Evolutionary conservation across 2,113 vertebrate genomes (phyloP), one percentile per base, ranked within the genome.

Genomic region (Prinia subflava): DNA sequence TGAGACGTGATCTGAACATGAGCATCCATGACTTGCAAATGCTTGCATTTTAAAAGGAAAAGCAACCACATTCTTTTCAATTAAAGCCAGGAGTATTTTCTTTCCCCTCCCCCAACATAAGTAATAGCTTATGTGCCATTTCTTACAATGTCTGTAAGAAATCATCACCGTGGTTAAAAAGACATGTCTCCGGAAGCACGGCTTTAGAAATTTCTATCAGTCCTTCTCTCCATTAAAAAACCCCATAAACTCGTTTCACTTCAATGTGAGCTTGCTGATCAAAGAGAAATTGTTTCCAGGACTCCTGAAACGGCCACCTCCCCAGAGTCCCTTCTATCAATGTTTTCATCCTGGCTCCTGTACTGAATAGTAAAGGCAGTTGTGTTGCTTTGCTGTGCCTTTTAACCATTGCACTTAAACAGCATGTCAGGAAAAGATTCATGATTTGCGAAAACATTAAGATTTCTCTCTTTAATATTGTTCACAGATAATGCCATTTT

Each of bases 281-380:
- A 96, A 95, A 88, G 50, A 90, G 37, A 94, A 94, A 93, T 74
- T 83, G 56, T 64, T 92, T 84, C 79, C 65, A 81, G 73, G 50
- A 47, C 52, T 92, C 84, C 71, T 79, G 83, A 76, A 86, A 77
- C 2, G 2, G 60, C 10, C 23, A 60, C 15, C 21, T 59, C 41
- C 25, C 47, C 22, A 87, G 87, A 93, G 84, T 37, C 83, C 33
- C 13, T 50, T 42, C 33, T 70, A 74, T 55, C 64, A 31, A 28
- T 17, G 37, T 81, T 90, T 96, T 90, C 82, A 95, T 63, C 49
- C 55, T 70, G 35, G 35, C 75, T 86, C 24, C 81, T 22, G 4
- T 44, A 62, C n/a, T 55, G 24, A 90, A 76, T 35, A 93, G 85
- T 84, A 90, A 95, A 53, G 56, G 71, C 5, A 95, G 64, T 59